Percentiles rank a stretch among this genome's conserved stretches.
Conservation (phyloP, 1,140 invertebrate species). For the Brachionus asplanchnoidis region DNA sequence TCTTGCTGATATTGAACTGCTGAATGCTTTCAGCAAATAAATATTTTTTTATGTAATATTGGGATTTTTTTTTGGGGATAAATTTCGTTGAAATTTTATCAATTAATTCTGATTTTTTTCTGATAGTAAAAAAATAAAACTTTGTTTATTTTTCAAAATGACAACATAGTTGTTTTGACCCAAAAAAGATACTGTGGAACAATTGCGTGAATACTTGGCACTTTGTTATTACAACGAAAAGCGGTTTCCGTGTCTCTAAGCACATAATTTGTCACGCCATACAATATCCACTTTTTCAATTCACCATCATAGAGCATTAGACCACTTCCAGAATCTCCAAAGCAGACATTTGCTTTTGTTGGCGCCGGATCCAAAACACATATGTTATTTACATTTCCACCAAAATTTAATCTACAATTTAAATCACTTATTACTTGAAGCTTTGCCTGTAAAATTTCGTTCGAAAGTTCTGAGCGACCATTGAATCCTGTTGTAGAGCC, state of each 20-base stretch:
- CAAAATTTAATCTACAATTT: neutral
- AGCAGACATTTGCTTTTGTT: neutral
- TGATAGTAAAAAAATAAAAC: too few relatives aligned
- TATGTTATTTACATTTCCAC: neutral
- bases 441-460: neutral
- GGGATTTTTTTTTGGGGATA: too few relatives aligned
- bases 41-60: too few relatives aligned
- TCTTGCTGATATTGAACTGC: too few relatives aligned
- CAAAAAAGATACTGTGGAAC: neutral
- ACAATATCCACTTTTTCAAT: neutral
- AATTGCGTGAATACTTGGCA: constrained; percentile 6
- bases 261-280: neutral
- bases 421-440: neutral
- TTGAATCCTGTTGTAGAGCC: constrained; percentile 11
- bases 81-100: too few relatives aligned
- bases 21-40: too few relatives aligned
- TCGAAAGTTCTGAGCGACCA: neutral
- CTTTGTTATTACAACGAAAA: neutral
- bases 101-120: too few relatives aligned
- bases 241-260: neutral
- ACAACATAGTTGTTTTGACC: neutral
- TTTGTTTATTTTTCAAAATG: too few relatives aligned
- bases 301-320: neutral
- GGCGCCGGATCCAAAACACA: constrained; percentile 2
- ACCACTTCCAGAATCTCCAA: constrained; percentile 10